A percentile compares a stretch with the other conserved stretches of the same genome.
phyloP scores from a whole-genome alignment of 2,113 vertebrate species.

The Osmerus mordax region DNA sequence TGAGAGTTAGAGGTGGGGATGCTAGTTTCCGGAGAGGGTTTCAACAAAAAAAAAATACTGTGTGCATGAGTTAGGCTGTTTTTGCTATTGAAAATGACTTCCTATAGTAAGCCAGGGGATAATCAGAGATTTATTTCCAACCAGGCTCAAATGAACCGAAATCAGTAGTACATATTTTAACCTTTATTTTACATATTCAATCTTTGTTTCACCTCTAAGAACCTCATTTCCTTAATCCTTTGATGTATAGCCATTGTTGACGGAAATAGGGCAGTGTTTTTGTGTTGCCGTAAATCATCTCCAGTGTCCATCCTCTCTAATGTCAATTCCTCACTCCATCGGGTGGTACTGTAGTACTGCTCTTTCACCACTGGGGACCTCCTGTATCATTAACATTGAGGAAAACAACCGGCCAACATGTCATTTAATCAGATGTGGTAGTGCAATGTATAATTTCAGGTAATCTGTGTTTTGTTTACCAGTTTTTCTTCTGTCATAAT shows the following conservation, averaged over 20 bases:
- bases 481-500: neutral
- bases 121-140: conserved; percentile 33
- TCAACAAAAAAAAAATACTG: neutral
- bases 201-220: conserved; percentile 5
- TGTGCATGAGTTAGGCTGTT: neutral
- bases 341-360: neutral
- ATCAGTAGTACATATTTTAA: conserved; percentile 6
- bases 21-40: neutral
- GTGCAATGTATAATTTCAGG: no score
- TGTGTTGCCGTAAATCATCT: neutral
- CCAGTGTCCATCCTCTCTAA: neutral
- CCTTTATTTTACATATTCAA: conserved; percentile 4
- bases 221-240: neutral
- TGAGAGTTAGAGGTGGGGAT: conserved; percentile 2
- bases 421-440: neutral
- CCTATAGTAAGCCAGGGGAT: neutral
- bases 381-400: conserved; percentile 5
- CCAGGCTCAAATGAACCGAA: conserved; percentile 29
- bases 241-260: no score
- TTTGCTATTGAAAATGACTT: neutral
- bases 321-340: neutral
- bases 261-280: neutral
- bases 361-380: conserved; percentile 16
- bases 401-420: neutral
- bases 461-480: no score